Conservation (phyloP, 2,888 invertebrate genomes). For the Drosophila kanekoi region DNA sequence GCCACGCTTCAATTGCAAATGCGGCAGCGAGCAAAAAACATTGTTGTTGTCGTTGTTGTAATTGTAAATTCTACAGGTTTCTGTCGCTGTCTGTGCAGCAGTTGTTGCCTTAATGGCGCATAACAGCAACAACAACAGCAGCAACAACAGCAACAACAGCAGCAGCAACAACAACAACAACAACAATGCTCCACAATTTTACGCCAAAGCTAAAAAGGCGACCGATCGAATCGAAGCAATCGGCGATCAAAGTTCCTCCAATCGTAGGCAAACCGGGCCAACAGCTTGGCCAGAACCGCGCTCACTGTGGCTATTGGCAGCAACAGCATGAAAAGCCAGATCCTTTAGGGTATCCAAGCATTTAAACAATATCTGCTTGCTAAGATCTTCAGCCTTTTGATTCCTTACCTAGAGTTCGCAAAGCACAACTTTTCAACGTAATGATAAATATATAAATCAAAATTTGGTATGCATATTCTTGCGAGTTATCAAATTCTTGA, state of each 20-base stretch:
- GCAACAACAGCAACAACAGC: slow-evolving; percentile 40
- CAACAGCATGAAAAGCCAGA: too few relatives aligned
- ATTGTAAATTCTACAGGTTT: slow-evolving; percentile 80
- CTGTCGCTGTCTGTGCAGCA: slow-evolving; percentile 44
- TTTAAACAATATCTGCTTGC: too few relatives aligned
- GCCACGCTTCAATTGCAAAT: slow-evolving; percentile 80
- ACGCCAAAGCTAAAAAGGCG: slow-evolving; percentile 77
- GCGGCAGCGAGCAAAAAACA: slow-evolving; percentile 66
- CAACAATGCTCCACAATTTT: slow-evolving; percentile 69
- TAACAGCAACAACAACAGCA: slow-evolving; percentile 39
- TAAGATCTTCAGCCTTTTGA: too few relatives aligned
- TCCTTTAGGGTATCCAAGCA: too few relatives aligned
- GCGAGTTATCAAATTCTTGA: too few relatives aligned
- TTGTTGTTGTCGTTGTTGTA: slow-evolving; percentile 60
- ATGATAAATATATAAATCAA: too few relatives aligned
- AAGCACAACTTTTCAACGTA: too few relatives aligned
- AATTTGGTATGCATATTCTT: too few relatives aligned
- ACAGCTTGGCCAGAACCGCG: slow-evolving; percentile 26
- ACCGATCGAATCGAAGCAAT: slow-evolving; percentile 70
- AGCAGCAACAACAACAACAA: slow-evolving; percentile 40
- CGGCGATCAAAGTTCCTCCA: slow-evolving; percentile 57
- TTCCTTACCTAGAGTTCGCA: too few relatives aligned
- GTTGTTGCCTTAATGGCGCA: slow-evolving; percentile 72
- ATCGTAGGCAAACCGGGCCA: slow-evolving; percentile 70
- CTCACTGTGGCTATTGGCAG: slow-evolving; percentile 33